A percentile compares a stretch with the other conserved stretches of the same genome.
These are phyloP conservation scores for Oppia nitens DNA, from an alignment of 1,140 invertebrate genomes.

Conservation along the genomic window DNA sequence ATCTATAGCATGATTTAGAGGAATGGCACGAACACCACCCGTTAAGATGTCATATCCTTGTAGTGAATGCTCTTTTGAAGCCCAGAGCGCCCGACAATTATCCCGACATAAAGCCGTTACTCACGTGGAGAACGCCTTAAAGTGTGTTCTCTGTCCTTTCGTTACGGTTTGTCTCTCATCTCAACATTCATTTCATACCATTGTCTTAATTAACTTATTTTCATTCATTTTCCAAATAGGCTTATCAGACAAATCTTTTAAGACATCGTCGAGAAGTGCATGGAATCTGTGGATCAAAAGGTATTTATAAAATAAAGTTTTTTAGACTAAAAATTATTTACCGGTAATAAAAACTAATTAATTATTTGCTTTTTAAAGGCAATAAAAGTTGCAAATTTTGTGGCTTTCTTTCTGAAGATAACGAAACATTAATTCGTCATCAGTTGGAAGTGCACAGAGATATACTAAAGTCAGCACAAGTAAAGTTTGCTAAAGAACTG, in stretches of 20 bases:
- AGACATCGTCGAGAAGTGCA: conserved; percentile 13
- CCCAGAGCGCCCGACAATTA: conserved; percentile 18
- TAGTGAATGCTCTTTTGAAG: conserved; percentile 17
- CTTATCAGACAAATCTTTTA: conserved; percentile 14
- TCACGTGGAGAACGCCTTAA: conserved; percentile 19
- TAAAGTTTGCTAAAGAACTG: conserved; percentile 13
- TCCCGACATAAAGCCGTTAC: conserved; percentile 19
- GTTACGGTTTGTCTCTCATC: conserved; percentile 12
- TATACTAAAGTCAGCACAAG: conserved; percentile 14
- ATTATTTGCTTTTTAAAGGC: background rate
- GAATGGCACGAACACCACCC: background rate
- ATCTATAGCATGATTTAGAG: background rate
- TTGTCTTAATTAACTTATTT: background rate
- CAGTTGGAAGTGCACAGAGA: conserved; percentile 12
- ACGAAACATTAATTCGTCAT: conserved; percentile 14
- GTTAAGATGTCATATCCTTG: conserved; percentile 14
- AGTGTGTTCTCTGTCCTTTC: conserved; percentile 22
- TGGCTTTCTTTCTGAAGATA: conserved; percentile 13
- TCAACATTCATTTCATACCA: conserved; percentile 16
- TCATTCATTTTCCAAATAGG: background rate
- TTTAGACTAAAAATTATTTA: background rate
- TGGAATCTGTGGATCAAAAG: conserved; percentile 15
- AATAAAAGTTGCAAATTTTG: conserved; percentile 17
- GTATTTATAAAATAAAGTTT: conserved; percentile 2
- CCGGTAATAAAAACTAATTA: background rate